Evolutionary conservation across 2,797 vertebrate species (phyloP).

Genomic region (Etheostoma nigrum): DNA sequence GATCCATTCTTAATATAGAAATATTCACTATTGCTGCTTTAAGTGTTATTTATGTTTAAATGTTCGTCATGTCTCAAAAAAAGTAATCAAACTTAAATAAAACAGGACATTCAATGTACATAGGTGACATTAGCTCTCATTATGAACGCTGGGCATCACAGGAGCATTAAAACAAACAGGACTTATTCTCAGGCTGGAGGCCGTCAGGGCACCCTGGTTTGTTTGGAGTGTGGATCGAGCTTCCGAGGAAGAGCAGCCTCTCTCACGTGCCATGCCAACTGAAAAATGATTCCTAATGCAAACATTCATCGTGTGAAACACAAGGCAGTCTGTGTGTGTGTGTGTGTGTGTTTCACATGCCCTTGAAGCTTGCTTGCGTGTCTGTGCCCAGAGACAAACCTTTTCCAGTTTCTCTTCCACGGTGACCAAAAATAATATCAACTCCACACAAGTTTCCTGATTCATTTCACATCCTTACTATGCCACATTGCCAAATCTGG

Average conservation of each 20-base stretch:
- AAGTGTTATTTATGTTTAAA: no score
- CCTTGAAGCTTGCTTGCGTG: conserved; percentile 28
- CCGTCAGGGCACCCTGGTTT: conserved; percentile 52
- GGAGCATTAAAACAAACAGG: conserved; percentile 67
- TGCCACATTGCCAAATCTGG: conserved; percentile 77
- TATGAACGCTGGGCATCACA: conserved; percentile 4
- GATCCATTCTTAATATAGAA: no score
- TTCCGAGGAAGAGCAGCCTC: conserved; percentile 61
- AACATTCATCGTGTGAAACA: conserved; percentile 75
- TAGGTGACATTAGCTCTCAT: conserved; percentile 10
- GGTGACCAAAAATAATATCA: conserved; percentile 76
- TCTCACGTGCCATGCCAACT: conserved; percentile 68
- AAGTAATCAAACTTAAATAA: not conserved
- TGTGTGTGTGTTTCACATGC: conserved; percentile 17
- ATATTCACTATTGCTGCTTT: no score
- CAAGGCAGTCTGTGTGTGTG: conserved; percentile 23
- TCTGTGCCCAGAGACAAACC: conserved; percentile 38
- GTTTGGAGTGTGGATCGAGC: conserved; percentile 65
- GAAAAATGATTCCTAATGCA: conserved; percentile 78
- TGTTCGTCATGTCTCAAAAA: no score
- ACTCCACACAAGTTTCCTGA: conserved; percentile 36
- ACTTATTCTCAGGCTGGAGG: conserved; percentile 48
- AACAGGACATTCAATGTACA: not conserved
- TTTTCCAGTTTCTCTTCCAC: conserved; percentile 55
- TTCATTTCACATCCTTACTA: conserved; percentile 78